These are phyloP conservation scores for Centropus unirufus DNA, from an alignment of 2,113 vertebrate species.

Conservation along the genomic window DNA sequence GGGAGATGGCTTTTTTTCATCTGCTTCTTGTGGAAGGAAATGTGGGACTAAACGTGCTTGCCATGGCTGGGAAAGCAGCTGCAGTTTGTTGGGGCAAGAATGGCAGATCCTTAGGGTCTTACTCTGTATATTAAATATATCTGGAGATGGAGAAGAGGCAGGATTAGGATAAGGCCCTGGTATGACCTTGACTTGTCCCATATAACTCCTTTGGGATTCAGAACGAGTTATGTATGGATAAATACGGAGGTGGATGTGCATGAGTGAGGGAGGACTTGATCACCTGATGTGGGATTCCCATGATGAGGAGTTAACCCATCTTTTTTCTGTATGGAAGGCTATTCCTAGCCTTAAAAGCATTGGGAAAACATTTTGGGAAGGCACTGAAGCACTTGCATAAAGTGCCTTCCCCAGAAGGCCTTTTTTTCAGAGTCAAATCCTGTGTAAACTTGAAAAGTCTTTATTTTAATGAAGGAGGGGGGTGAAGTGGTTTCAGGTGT, in stretches of 20 bases:
- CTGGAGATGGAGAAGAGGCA: background rate
- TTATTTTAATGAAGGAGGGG: background rate
- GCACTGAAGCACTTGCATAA: background rate
- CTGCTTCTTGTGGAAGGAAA: background rate
- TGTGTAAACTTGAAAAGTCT: conserved; percentile 44
- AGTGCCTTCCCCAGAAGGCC: background rate
- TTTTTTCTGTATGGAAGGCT: background rate
- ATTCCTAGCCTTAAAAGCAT: conserved; percentile 1
- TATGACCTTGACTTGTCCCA: background rate
- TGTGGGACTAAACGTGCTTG: background rate
- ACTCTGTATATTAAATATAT: background rate
- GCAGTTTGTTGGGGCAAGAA: background rate
- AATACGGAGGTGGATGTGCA: background rate
- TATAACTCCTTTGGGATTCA: background rate
- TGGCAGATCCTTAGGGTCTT: background rate
- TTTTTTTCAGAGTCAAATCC: background rate
- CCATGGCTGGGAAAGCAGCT: rapidly evolving
- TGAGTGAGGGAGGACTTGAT: background rate
- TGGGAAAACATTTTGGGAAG: background rate
- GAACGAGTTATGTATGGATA: background rate
- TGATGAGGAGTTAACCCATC: background rate
- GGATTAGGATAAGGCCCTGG: background rate
- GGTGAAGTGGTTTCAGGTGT: conserved; percentile 6
- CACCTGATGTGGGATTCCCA: background rate
- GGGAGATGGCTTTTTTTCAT: background rate